phyloP scores from a whole-genome alignment of 2,113 vertebrate genomes.

The Psammodynastes pulverulentus region DNA sequence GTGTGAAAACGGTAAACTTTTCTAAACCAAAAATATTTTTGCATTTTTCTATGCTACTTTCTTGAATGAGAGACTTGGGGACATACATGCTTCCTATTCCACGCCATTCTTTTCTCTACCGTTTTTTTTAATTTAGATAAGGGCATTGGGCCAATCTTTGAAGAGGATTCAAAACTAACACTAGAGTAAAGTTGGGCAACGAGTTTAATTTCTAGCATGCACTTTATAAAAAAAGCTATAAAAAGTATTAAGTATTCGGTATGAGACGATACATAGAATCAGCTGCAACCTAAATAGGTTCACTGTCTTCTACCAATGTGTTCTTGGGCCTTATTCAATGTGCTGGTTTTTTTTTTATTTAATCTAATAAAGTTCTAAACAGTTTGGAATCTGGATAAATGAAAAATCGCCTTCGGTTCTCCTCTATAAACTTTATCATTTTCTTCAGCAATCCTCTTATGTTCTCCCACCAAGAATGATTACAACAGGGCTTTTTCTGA shows the following conservation, averaged over 20 bases:
- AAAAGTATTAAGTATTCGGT: neutral
- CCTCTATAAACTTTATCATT: neutral
- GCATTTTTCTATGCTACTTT: neutral
- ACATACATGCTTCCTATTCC: neutral
- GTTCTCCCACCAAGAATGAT: neutral
- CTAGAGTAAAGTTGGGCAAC: neutral
- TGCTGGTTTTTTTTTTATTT: neutral
- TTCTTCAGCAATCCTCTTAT: neutral
- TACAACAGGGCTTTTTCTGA: neutral
- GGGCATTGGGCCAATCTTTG: neutral
- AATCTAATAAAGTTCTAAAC: neutral
- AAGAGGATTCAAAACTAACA: neutral
- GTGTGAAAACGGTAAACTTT: neutral
- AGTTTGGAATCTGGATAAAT: neutral
- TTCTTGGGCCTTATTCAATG: neutral
- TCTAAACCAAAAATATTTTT: neutral
- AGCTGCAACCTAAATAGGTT: neutral
- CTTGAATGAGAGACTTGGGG: neutral
- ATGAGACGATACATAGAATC: neutral
- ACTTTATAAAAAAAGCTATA: neutral
- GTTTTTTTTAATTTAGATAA: neutral
- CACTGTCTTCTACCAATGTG: neutral
- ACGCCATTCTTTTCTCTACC: neutral
- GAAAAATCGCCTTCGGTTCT: neutral
- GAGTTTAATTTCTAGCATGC: too few relatives aligned